Percentiles rank a stretch among this genome's conserved stretches.
phyloP scores from a whole-genome alignment of 2,888 invertebrate genomes.

The Diplazon laetatorius region DNA sequence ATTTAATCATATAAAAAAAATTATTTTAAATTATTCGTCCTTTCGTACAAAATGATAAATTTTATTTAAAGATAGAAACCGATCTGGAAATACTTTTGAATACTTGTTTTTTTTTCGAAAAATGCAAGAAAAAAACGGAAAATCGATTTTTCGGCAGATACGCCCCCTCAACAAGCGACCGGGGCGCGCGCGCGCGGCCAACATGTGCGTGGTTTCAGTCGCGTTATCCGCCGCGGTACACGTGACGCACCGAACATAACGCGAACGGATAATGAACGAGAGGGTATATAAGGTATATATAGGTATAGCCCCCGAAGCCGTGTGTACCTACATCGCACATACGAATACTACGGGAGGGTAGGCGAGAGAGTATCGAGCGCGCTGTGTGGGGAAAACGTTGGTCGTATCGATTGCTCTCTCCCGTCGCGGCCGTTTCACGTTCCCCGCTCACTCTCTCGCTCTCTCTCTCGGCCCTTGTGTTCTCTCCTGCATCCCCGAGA shows the following conservation, averaged over 20 bases:
- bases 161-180: too few species aligned
- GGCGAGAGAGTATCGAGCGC: constrained; percentile 69
- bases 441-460: constrained; percentile 46
- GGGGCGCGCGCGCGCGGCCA: too few species aligned
- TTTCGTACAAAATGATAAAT: too few species aligned
- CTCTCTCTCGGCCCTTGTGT: neutral
- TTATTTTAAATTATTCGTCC: too few species aligned
- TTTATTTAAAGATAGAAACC: too few species aligned
- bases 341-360: constrained; percentile 39
- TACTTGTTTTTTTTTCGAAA: too few species aligned
- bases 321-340: constrained; percentile 30
- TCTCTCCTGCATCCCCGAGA: constrained; percentile 49
- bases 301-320: too few species aligned
- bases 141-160: too few species aligned
- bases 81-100: too few species aligned
- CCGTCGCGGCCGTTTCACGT: constrained; percentile 31
- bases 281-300: constrained; percentile 46
- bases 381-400: constrained; percentile 69
- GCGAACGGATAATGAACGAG: constrained; percentile 6
- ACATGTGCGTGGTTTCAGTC: neutral
- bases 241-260: constrained; percentile 3
- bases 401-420: constrained; percentile 72
- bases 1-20: too few species aligned
- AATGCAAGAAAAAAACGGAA: too few species aligned
- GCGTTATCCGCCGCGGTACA: neutral